phyloP scores from a whole-genome alignment of 2,113 vertebrate species.

The Cyprinodon variegatus region DNA sequence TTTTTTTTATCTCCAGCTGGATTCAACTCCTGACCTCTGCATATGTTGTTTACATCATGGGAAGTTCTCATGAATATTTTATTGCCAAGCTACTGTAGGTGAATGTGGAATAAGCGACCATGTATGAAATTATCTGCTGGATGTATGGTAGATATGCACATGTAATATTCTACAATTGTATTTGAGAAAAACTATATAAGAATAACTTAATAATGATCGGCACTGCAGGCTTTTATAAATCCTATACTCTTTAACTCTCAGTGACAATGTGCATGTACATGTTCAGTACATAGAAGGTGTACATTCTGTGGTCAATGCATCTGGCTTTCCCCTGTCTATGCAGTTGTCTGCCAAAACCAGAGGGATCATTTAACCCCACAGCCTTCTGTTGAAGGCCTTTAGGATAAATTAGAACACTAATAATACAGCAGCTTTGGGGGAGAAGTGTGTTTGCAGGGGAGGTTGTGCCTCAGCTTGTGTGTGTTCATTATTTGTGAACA shows the following conservation, averaged over 20 bases:
- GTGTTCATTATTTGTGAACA: slow-evolving; percentile 1
- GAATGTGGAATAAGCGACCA: neutral
- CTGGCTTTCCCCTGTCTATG: slow-evolving; percentile 3
- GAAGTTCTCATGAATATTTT: neutral
- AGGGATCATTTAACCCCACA: slow-evolving; percentile 10
- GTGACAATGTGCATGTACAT: neutral
- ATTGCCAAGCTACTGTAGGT: neutral
- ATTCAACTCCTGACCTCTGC: neutral
- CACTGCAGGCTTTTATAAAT: neutral
- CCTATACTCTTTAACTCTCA: neutral
- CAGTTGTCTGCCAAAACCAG: slow-evolving; percentile 12
- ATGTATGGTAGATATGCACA: neutral
- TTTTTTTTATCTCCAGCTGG: neutral
- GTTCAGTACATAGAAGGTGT: neutral
- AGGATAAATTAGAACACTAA: slow-evolving; percentile 30
- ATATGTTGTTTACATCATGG: neutral
- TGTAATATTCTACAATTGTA: no score
- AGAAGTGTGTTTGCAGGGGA: neutral
- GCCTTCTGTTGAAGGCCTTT: slow-evolving; percentile 17
- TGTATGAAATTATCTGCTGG: neutral
- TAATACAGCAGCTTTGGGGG: slow-evolving; percentile 26
- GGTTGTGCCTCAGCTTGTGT: neutral
- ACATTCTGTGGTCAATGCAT: neutral
- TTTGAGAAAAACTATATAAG: rapidly evolving
- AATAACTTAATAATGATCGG: neutral